Conservation (phyloP, 2,888 invertebrate genomes). For the Aporophyla nigra region DNA sequence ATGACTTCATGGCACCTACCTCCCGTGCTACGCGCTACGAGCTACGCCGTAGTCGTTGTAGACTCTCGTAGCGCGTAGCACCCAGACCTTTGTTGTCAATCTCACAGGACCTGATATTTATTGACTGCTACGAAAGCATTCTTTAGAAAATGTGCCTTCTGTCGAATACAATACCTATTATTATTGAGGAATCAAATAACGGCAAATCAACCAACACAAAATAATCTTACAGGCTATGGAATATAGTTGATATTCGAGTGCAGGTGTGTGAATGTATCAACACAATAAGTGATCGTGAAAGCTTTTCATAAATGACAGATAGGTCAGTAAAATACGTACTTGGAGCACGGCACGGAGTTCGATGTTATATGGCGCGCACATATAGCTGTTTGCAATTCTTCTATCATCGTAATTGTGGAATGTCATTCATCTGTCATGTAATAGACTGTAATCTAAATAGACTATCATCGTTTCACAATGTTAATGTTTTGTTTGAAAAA, state of each 20-base stretch:
- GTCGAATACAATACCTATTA: conserved; percentile 22
- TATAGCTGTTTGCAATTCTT: not conserved
- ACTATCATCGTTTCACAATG: not conserved
- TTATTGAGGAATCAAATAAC: conserved; percentile 37
- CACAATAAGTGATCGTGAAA: conserved; percentile 31
- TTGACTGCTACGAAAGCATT: conserved; percentile 9
- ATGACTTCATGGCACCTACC: not conserved
- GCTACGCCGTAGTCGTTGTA: conserved; percentile 39
- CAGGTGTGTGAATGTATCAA: not conserved
- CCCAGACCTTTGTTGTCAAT: not conserved
- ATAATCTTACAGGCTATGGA: not conserved
- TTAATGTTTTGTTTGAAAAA: too few species aligned
- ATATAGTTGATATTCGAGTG: conserved; percentile 12
- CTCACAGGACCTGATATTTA: conserved; percentile 12
- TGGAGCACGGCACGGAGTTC: not conserved
- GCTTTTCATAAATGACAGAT: conserved; percentile 25
- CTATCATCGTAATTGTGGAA: not conserved
- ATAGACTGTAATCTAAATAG: not conserved
- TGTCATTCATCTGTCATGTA: not conserved
- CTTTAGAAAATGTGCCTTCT: not conserved
- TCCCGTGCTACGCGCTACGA: conserved; percentile 26
- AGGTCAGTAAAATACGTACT: not conserved
- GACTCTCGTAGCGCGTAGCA: conserved; percentile 31
- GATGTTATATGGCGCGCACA: not conserved
- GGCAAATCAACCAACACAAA: not conserved